Conservation (phyloP, 2,797 vertebrate species). For the Halcyon badia region DNA sequence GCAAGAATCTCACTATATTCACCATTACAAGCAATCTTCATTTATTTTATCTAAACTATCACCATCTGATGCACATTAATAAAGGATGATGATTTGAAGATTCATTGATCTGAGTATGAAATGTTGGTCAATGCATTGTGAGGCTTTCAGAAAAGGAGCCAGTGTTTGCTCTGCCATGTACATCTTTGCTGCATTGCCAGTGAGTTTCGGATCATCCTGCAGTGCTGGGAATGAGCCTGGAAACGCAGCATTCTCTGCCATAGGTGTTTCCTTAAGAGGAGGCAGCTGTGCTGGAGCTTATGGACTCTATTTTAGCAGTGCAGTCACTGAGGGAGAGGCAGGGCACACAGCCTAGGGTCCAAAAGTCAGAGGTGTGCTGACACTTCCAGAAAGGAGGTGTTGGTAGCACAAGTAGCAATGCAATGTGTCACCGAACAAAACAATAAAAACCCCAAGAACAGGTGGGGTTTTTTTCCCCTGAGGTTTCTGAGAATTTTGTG, state of each 20-base stretch:
- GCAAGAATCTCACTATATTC: not conserved
- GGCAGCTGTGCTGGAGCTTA: not conserved
- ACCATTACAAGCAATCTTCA: not conserved
- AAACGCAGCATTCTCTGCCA: fast-evolving
- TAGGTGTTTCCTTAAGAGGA: not conserved
- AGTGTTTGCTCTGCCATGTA: not conserved
- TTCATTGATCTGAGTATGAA: not conserved
- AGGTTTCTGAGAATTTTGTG: not conserved
- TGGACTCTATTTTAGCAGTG: not conserved
- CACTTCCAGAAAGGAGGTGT: not conserved
- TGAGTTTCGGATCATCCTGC: not conserved
- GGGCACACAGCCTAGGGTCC: not conserved
- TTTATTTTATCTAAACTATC: not conserved
- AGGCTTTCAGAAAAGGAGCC: not conserved
- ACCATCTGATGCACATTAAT: not conserved
- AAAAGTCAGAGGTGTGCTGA: not conserved
- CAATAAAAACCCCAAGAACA: not conserved
- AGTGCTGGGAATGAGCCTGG: not conserved
- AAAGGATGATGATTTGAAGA: not conserved
- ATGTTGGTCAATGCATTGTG: not conserved
- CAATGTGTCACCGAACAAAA: not conserved
- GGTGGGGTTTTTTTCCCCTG: not conserved
- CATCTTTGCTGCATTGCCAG: not conserved
- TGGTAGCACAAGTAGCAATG: not conserved
- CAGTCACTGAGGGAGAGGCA: not conserved